phyloP scores from a whole-genome alignment of 2,888 invertebrate genomes.

The Sicus ferrugineus region DNA sequence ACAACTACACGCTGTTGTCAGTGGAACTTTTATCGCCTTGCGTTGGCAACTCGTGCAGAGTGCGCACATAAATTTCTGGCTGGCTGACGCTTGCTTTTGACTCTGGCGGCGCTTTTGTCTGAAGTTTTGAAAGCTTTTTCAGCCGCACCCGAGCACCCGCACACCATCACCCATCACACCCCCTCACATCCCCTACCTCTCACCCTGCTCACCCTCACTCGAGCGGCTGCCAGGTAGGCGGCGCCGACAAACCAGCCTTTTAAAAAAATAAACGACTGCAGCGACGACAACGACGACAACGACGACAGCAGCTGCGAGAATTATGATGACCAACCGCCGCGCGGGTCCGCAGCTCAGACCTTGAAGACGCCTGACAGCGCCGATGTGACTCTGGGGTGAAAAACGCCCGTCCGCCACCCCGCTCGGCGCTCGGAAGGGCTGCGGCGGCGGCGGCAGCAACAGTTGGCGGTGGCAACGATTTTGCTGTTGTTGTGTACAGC shows the following conservation, averaged over 20 bases:
- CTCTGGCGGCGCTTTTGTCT: background rate
- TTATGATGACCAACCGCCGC: background rate
- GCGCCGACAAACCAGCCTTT: background rate
- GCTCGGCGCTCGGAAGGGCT: background rate
- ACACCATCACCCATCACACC: too few species aligned
- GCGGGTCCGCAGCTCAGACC: too few species aligned
- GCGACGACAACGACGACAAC: background rate
- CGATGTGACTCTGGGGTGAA: background rate
- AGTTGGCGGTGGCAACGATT: conserved; percentile 10
- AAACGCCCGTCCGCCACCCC: background rate
- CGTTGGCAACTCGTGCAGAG: conserved; percentile 33
- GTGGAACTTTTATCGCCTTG: background rate
- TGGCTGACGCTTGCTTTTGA: conserved; percentile 2
- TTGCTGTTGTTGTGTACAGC: conserved; percentile 2
- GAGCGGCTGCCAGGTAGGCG: too few species aligned
- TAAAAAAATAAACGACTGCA: background rate
- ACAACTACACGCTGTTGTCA: background rate
- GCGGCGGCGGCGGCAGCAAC: background rate
- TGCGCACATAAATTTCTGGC: conserved; percentile 42
- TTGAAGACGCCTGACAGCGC: background rate
- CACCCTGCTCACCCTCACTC: too few species aligned
- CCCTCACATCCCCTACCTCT: too few species aligned
- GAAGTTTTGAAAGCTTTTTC: conserved; percentile 5
- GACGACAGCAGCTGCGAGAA: background rate
- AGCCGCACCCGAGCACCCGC: too few species aligned